These are phyloP conservation scores for Crotophaga sulcirostris DNA, from an alignment of 2,113 vertebrate species.

Conservation along the genomic window DNA sequence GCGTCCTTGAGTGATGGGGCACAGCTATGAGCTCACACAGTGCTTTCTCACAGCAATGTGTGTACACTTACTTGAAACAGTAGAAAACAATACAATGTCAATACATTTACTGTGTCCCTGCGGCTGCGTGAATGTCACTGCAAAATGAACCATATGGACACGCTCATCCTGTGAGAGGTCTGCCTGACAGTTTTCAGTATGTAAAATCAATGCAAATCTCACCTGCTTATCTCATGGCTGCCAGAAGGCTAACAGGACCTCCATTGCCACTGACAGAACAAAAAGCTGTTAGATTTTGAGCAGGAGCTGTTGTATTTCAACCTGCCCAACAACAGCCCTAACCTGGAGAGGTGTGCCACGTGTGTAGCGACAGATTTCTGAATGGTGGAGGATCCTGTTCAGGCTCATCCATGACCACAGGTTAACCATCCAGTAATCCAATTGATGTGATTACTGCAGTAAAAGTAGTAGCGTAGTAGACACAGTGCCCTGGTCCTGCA, in stretches of 20 bases:
- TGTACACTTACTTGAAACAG: neutral
- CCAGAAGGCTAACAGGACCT: neutral
- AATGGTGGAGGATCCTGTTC: neutral
- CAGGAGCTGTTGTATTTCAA: neutral
- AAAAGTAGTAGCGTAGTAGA: neutral
- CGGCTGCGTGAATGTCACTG: neutral
- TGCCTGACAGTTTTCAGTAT: neutral
- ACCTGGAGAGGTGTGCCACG: neutral
- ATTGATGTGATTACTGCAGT: neutral
- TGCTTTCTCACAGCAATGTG: neutral
- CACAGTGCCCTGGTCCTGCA: neutral
- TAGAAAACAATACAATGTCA: neutral
- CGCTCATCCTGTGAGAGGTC: neutral
- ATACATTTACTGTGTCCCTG: neutral
- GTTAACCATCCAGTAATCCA: neutral
- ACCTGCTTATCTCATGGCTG: neutral
- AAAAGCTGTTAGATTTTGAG: neutral
- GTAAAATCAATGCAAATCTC: neutral
- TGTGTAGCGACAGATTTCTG: neutral
- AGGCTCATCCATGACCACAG: neutral
- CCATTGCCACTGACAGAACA: neutral
- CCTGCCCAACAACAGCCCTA: neutral
- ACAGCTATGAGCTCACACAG: neutral
- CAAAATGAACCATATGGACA: neutral
- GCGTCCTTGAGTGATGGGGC: neutral